Evolutionary conservation across 1,140 invertebrate species (phyloP).

Genomic region (Bombus pyrosoma): DNA sequence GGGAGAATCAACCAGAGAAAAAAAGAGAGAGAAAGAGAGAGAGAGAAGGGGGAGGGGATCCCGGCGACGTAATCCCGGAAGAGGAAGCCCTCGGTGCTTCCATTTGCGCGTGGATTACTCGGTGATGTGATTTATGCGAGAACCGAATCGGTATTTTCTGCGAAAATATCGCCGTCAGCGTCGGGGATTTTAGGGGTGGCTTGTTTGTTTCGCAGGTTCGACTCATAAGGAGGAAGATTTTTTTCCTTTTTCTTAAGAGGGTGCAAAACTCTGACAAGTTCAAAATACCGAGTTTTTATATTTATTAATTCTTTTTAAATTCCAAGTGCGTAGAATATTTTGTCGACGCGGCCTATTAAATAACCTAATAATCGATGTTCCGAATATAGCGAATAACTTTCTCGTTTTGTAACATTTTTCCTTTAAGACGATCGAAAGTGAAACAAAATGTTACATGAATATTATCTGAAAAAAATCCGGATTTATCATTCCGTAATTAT

Average conservation of each 20-base stretch:
- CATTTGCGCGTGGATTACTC: background rate
- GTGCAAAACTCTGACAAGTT: background rate
- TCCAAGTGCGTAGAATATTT: background rate
- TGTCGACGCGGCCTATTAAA: background rate
- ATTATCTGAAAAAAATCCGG: no score
- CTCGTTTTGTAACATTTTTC: no score
- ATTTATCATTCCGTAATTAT: background rate
- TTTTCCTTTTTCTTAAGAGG: no score
- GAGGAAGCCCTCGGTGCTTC: background rate
- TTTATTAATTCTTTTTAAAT: background rate
- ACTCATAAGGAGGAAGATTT: background rate
- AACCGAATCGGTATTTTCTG: background rate
- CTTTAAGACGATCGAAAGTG: background rate
- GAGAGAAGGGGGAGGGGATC: background rate
- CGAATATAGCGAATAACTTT: no score
- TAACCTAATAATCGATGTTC: background rate
- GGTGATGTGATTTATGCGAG: constrained; percentile 1
- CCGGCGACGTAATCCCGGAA: background rate
- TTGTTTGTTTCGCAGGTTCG: background rate
- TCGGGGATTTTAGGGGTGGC: background rate
- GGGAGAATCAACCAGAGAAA: background rate
- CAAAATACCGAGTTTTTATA: background rate
- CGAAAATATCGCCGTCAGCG: background rate
- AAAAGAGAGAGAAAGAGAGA: no score
- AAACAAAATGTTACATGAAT: background rate